Evolutionary conservation across 2,888 invertebrate species (phyloP).

Genomic region (Lypha dubia): DNA sequence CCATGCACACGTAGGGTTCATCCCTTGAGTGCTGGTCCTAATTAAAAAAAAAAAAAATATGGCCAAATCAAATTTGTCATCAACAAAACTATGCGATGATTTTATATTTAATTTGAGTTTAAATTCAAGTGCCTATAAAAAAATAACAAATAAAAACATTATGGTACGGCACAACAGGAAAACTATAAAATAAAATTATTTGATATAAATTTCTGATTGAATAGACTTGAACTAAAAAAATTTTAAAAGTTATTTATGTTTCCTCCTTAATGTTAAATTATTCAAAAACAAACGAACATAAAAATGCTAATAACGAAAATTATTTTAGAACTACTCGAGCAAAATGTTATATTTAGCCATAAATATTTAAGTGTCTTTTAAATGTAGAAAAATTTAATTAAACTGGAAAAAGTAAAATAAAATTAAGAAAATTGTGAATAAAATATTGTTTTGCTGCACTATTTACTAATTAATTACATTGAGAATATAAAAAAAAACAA

Average conservation of each 20-base stretch:
- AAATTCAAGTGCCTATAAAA: constrained; percentile 1
- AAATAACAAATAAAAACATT: not conserved
- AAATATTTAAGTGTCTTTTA: not conserved
- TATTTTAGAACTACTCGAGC: too few species aligned
- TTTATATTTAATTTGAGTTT: not conserved
- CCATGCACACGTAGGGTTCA: too few species aligned
- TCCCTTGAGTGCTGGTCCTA: too few species aligned
- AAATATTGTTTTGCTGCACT: not conserved
- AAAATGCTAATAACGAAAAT: not conserved
- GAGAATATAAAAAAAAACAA: not conserved
- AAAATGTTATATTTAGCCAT: too few species aligned
- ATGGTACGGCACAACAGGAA: not conserved
- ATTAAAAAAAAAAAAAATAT: too few species aligned
- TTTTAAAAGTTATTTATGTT: not conserved
- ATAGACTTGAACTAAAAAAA: not conserved
- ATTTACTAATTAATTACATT: constrained; percentile 35
- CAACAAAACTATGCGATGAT: not conserved
- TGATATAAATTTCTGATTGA: constrained; percentile 12
- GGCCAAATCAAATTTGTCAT: not conserved
- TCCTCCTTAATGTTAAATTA: not conserved
- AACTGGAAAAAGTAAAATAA: not conserved
- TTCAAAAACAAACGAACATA: not conserved
- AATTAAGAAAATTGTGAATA: not conserved
- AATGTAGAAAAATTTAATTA: not conserved
- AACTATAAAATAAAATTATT: not conserved